Conservation (phyloP, 2,113 vertebrate species). For the Silurus asotus region DNA sequence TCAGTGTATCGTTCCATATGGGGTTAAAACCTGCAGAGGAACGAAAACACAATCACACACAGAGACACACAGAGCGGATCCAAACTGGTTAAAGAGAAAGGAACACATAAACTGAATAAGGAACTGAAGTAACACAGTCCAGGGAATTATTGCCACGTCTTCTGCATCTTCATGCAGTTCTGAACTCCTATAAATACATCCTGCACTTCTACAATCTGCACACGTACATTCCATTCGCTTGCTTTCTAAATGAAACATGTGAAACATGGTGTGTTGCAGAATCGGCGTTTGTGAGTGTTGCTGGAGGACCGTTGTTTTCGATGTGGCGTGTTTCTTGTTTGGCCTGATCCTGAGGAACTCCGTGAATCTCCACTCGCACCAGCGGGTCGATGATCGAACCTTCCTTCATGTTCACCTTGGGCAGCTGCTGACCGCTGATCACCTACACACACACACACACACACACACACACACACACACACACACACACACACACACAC, state of each 20-base stretch:
- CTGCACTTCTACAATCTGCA: background rate
- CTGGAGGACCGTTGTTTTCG: conserved; percentile 86
- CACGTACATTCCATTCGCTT: background rate
- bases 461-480: conserved; percentile 20
- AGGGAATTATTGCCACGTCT: background rate
- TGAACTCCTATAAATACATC: background rate
- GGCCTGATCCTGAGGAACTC: conserved; percentile 77
- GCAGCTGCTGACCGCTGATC: conserved; percentile 93
- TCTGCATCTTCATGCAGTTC: background rate
- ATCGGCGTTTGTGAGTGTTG: background rate
- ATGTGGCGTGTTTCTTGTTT: conserved; percentile 89
- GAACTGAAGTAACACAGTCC: background rate
- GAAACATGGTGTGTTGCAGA: background rate
- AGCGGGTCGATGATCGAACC: conserved; percentile 86
- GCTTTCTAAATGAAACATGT: background rate
- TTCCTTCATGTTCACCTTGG: conserved; percentile 89
- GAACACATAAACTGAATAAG: background rate
- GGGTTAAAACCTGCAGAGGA: conserved; percentile 86
- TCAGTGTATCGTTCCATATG: conserved; percentile 83
- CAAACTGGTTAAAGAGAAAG: background rate
- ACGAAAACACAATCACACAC: background rate
- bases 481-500: conserved; percentile 22
- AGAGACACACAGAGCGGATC: background rate
- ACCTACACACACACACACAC: conserved; percentile 72
- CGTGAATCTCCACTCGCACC: conserved; percentile 89